These are phyloP conservation scores for Psococerastis gibbosa DNA, from an alignment of 2,888 invertebrate species.

Conservation along the genomic window DNA sequence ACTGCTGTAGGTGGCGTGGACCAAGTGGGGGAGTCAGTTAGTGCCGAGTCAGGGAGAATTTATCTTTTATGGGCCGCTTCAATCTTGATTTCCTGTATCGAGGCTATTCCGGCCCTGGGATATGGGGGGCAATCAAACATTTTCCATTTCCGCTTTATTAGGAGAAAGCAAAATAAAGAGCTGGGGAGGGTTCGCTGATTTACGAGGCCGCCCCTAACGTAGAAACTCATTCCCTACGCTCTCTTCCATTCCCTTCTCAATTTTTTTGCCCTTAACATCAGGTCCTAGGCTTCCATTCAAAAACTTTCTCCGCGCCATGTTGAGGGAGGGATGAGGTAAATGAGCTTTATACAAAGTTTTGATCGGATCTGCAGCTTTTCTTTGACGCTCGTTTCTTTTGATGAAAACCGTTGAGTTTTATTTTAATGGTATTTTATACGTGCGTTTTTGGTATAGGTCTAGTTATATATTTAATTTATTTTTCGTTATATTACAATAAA, in stretches of 20 bases:
- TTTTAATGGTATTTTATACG: too few relatives aligned
- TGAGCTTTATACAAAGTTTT: too few relatives aligned
- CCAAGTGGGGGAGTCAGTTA: background rate
- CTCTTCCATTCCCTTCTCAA: background rate
- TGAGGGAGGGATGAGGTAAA: too few relatives aligned
- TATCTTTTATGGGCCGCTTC: slow-evolving; percentile 7
- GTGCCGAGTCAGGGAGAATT: background rate
- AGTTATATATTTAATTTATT: too few relatives aligned
- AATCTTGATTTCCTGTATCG: slow-evolving; percentile 11
- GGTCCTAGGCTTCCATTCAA: slow-evolving; percentile 1
- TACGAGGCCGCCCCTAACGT: background rate
- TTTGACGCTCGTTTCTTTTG: too few relatives aligned
- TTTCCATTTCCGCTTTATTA: slow-evolving; percentile 9
- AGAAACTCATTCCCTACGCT: background rate
- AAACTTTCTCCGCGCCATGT: too few relatives aligned
- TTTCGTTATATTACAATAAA: too few relatives aligned
- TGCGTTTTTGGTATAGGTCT: too few relatives aligned
- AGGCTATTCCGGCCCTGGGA: slow-evolving; percentile 8
- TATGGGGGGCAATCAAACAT: slow-evolving; percentile 7
- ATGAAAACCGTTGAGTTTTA: too few relatives aligned
- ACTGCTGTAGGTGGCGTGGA: too few relatives aligned
- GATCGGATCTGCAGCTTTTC: too few relatives aligned
- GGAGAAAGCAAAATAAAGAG: slow-evolving; percentile 4
- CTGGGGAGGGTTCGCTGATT: slow-evolving; percentile 6
- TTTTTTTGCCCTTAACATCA: background rate